Conservation (phyloP, 2,888 invertebrate species). For the Ornithoptera priamus region DNA sequence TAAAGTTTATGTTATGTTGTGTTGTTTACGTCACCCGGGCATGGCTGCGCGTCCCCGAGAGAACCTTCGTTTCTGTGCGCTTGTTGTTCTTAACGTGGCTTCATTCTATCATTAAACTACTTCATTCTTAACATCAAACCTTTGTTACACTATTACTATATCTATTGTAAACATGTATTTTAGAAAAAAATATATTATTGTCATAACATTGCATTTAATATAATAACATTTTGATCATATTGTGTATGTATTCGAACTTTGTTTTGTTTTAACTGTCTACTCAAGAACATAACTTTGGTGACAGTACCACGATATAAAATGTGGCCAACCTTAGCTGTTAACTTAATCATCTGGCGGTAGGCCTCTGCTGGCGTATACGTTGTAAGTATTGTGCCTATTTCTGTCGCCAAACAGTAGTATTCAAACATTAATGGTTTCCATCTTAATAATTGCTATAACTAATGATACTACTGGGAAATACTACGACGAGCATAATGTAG, state of each 20-base stretch:
- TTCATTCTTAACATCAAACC: conserved; percentile 23
- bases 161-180: not conserved
- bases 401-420: no score
- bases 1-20: conserved; percentile 44
- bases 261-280: not conserved
- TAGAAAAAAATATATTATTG: not conserved
- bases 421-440: no score
- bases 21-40: conserved; percentile 68
- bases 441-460: no score
- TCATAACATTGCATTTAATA: not conserved
- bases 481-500: no score
- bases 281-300: no score
- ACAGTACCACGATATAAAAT: no score
- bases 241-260: not conserved
- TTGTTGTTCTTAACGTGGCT: conserved; percentile 75
- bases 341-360: no score
- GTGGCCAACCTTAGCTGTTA: no score
- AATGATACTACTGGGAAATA: no score
- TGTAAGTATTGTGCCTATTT: no score
- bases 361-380: no score
- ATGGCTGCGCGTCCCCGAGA: conserved; percentile 72
- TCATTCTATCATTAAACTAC: conserved; percentile 41
- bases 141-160: not conserved
- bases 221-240: not conserved
- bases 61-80: conserved; percentile 75